Conservation (phyloP, 2,113 vertebrate species). For the Phoxinus phoxinus region DNA sequence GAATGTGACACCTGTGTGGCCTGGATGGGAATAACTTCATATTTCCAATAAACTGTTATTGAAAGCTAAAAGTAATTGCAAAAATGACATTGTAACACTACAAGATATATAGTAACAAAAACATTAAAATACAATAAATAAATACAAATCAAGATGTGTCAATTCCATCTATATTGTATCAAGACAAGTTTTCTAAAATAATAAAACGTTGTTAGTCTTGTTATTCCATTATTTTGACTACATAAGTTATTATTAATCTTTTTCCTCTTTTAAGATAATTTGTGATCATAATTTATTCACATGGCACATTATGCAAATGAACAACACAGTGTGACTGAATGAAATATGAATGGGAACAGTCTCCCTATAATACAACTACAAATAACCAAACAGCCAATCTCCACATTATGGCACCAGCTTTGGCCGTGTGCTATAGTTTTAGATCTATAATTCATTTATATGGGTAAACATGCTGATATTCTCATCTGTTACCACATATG, state of each 20-base stretch:
- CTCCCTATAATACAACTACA: slow-evolving; percentile 64
- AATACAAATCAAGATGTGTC: too few relatives aligned
- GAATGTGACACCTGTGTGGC: too few relatives aligned
- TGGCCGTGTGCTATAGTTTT: slow-evolving; percentile 68
- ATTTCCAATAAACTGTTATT: too few relatives aligned
- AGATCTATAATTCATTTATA: slow-evolving; percentile 66
- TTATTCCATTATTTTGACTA: neutral
- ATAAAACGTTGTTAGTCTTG: slow-evolving; percentile 7
- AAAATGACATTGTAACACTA: too few relatives aligned
- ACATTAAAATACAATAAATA: too few relatives aligned
- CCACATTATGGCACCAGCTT: slow-evolving; percentile 64
- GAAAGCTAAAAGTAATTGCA: too few relatives aligned
- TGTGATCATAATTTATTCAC: slow-evolving; percentile 64
- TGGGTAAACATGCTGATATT: slow-evolving; percentile 66
- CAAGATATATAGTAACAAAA: too few relatives aligned
- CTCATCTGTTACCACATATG: slow-evolving; percentile 62
- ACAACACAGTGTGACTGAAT: slow-evolving; percentile 68
- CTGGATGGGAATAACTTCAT: too few relatives aligned
- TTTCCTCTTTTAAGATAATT: slow-evolving; percentile 51
- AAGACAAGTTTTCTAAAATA: too few relatives aligned
- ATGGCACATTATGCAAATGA: slow-evolving; percentile 67
- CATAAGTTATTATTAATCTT: slow-evolving; percentile 6
- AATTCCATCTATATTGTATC: too few relatives aligned
- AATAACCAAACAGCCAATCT: slow-evolving; percentile 60
- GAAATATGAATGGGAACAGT: slow-evolving; percentile 63